Base-by-base conservation (phyloP, 1,140 invertebrate genomes). In the Colletes latitarsis region DNA sequence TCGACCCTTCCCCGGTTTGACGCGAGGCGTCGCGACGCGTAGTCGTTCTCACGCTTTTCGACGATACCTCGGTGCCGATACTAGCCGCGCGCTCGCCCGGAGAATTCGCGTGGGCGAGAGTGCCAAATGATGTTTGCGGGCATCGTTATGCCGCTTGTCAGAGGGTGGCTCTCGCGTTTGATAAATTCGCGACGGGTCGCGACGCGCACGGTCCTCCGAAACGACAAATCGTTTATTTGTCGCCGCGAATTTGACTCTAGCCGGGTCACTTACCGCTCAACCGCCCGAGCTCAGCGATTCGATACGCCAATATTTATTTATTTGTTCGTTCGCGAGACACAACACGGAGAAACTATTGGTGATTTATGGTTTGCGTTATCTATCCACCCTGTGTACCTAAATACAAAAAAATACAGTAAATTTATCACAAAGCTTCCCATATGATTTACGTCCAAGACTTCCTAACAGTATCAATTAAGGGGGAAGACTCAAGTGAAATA, bases 71-170 rank as follows among this genome's bases (percentile, higher is more conserved):
- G 30, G 30, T 30, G 30, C 30, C 30, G 30, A 30, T 30, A 30
- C 30, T 30, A 30, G 30, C 30, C 30, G 30, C 30, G 30, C 30
- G 30, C 10, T 58, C 41, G 39, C 43, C 15, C 64, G 57, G 12
- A 49, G 57, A 63, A 71, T 63, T 63, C 15, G 77, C 58, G 60
- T 30, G 77, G 49, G 58, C 60, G 68, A 55, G 69, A 79, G 70
- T 79, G 77, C 60, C 39, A 19, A 79, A 73, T 43, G 77, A 73
- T 79, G 77, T 79, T 62, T 21, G 60, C 60, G 60, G 69, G 41
- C 69, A 52, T 64, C 58, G 57, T 30, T 53, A 6, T 17, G 55
- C 1, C 19, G 64, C 3, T 41, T 39, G 66, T 49, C 66, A 52
- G 60, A 49, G 30, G 60, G 70, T 55, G 17, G 60, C 60, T 49